Evolutionary conservation across 2,888 invertebrate species (phyloP).

Genomic region (Lepeophtheirus nordmannii): DNA sequence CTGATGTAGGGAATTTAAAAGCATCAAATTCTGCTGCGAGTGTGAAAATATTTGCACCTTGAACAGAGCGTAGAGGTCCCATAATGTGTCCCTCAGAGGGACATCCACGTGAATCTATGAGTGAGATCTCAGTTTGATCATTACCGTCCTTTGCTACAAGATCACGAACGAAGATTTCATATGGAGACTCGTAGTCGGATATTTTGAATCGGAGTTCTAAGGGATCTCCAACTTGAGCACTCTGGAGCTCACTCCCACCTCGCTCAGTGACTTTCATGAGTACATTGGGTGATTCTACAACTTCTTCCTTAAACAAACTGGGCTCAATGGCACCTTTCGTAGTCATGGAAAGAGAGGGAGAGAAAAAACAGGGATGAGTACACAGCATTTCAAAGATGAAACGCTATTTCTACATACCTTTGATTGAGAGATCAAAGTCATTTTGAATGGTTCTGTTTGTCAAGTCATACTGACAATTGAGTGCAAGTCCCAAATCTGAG

Average conservation of each 20-base stretch:
- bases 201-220: conserved; percentile 38
- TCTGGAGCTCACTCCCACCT: conserved; percentile 1
- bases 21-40: conserved; percentile 81
- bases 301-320: conserved; percentile 34
- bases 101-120: conserved; percentile 38
- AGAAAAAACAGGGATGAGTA: too few species aligned
- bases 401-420: conserved; percentile 25
- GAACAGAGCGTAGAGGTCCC: conserved; percentile 32
- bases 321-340: conserved; percentile 31
- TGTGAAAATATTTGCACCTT: conserved; percentile 41
- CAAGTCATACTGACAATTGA: conserved; percentile 38
- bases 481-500: conserved; percentile 37
- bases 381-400: too few species aligned
- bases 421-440: conserved; percentile 34
- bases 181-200: conserved; percentile 35
- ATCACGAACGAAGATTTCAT: conserved; percentile 39
- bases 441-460: conserved; percentile 36
- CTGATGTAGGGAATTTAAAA: conserved; percentile 88
- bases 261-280: conserved; percentile 37
- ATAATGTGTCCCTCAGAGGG: conserved; percentile 37
- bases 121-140: conserved; percentile 35
- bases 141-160: conserved; percentile 38
- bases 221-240: conserved; percentile 36
- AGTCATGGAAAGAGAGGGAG: too few species aligned
- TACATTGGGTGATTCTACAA: conserved; percentile 38